Evolutionary conservation across 2,888 invertebrate species (phyloP), one percentile per base, ranked within the genome.

Genomic region (Myopa tessellatipennis): DNA sequence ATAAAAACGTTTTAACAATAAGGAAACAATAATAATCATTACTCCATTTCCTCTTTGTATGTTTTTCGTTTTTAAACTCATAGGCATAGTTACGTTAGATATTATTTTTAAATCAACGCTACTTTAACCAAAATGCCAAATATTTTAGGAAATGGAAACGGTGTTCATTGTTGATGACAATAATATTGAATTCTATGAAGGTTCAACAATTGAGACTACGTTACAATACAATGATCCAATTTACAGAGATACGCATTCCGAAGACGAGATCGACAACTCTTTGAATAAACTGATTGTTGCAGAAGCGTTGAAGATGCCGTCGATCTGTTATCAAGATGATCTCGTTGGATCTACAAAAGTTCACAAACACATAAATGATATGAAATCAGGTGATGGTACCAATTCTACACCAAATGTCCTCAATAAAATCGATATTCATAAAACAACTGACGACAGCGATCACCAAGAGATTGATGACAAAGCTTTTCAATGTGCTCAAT

Each of bases 401-500:
- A 52, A 26, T 26, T 26, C 26, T 2, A 26, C 26, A 26, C 26
- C 1, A 26, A 26, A 26, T 26, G 26, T 1, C 26, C 26, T 2
- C 26, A 26, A 26, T 26, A 2, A 26, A 26, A 26, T 26, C 26
- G 26, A 26, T 26, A 26, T 26, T 26, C 26, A 26, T 26, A 26
- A 26, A 26, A 26, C 26, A 26, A 26, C 26, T 26, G 26, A 26
- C 26, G 1, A 2, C 26, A 26, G 26, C 26, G 26, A 26, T 26
- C 26, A 26, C 16, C 1, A 58, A n/a, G 16, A 58, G n/a, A 14
- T 58, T n/a, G 4, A n/a, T 58, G n/a, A 58, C 16, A 4, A 34
- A 16, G 78, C 71, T 8, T 81, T 77, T 38, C 55, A 76, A 58
- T 81, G 81, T 40, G 68, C 79, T 12, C 67, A 75, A 55, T 81